Percentiles rank a stretch among this genome's conserved stretches.
phyloP scores from a whole-genome alignment of 2,797 vertebrate species.

The Phoebastria nigripes region DNA sequence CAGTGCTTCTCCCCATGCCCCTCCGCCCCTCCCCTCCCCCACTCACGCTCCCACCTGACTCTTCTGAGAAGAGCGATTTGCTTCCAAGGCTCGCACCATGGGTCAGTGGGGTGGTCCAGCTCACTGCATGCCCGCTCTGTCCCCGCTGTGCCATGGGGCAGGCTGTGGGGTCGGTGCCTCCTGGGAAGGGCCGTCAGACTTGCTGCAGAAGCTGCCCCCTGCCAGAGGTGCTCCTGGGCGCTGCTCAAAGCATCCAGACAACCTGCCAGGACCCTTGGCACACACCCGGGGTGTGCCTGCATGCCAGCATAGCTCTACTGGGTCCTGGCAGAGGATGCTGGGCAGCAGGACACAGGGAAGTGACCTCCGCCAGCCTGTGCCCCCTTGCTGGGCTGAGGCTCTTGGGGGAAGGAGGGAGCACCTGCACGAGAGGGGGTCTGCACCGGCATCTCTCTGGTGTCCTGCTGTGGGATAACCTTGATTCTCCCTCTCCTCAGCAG shows the following conservation, averaged over 20 bases:
- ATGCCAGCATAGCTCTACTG: not conserved
- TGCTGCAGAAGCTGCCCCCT: not conserved
- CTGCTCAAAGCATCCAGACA: not conserved
- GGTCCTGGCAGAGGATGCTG: not conserved
- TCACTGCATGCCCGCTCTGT: not conserved
- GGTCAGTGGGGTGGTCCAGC: not conserved
- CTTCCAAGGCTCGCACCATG: rapidly evolving
- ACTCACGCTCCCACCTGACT: not conserved
- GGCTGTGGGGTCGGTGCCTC: not conserved
- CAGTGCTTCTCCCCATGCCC: not conserved
- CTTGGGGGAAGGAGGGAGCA: not conserved
- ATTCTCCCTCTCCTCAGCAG: not conserved
- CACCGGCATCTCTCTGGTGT: not conserved
- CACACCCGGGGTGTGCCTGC: rapidly evolving
- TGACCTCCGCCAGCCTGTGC: not conserved
- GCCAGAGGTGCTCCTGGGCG: not conserved
- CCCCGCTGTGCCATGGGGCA: not conserved
- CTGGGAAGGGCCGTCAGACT: not conserved
- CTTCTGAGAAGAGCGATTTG: not conserved
- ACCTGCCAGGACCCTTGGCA: rapidly evolving
- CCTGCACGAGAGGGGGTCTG: rapidly evolving
- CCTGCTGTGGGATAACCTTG: not conserved
- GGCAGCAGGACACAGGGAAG: not conserved
- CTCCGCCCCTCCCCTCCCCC: not conserved
- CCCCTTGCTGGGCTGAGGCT: not conserved